Evolutionary conservation across 2,113 vertebrate genomes (phyloP), one percentile per base, ranked within the genome.

Genomic region (Cottus gobio): DNA sequence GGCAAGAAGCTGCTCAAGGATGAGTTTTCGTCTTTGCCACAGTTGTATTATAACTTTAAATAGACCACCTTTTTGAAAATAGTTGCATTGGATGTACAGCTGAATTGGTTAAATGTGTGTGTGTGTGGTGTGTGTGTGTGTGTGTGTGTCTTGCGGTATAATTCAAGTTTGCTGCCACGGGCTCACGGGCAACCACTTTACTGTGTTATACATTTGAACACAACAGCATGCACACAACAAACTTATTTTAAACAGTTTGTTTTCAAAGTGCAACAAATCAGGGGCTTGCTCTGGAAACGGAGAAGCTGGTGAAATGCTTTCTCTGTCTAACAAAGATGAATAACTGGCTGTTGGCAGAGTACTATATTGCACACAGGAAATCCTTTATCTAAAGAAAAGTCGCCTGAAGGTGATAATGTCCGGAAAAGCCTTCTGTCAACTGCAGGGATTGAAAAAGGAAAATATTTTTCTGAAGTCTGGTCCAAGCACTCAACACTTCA

Each of bases 401-500:
- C 46, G 22, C 18, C 64, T 7, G 37, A 69, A 69, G 69, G n/a
- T 58, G 28, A 22, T 46, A 69, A 60, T 71, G 85, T 80, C 85
- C n/a, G 18, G 71, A 84, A 79, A 90, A 79, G 8, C 77, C 90
- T 83, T 44, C 50, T 37, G 46, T 69, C 34, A 42, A 70, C 64
- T 52, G 63, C 28, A 46, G 36, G 36, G 44, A 80, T 39, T 64
- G 18, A 69, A 82, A 52, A 80, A 82, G 1, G 82, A 73, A 15
- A 2, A 5, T 54, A 77, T 73, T 64, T 72, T 80, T 70, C 71
- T 31, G 31, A 10, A 48, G 72, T 77, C 65, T 73, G 54, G 50
- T 80, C 67, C 13, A 34, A 61, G 54, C 76, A 80, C 84, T 89
- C 83, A 87, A 77, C 54, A 65, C 61, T 85, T 84, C 75, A 81